Evolutionary conservation across 1,140 invertebrate species (phyloP), one percentile per base, ranked within the genome.

Genomic region (Goniozus legneri): DNA sequence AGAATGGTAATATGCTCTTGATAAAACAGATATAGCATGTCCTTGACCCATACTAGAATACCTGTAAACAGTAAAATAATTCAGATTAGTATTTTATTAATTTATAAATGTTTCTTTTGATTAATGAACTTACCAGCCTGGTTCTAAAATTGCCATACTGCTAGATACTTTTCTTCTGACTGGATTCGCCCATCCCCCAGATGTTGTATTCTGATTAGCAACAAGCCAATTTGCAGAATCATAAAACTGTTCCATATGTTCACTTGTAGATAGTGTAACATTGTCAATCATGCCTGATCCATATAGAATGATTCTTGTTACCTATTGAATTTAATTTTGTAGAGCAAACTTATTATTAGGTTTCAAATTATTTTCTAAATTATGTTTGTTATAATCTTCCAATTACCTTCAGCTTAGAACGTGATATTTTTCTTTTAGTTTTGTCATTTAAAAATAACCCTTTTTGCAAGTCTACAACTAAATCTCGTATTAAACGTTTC

Each of bases 1-100:
- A 13, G 89, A 92, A 65, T 86, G 82, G 71, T 87, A 80, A 75
- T 90, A 96, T 0, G 95, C 94, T 54, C 97, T 79, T 2, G 91
- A 84, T 36, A 99, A 76, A 8, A 98, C 81, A 0, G 95, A 97
- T 47, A 98, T 91, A 0, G 89, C 94, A 70, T 99, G 96, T 0
- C 96, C 96, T 70, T 98, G 95, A 3, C 91, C 93, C 96, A 99
- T 99, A 6, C 93, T 92, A 2, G 95, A 98, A 69, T 95, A 91
- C 85, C 85, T 87, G 59, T 41, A 75, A 65, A 51, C 38, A 60
- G 56, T 56, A 50, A 15, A 52, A 27, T 33, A 42, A 44, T 44
- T 44, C 12, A 45, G 8, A 52, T 22, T 4, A 33, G 21, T 44
- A n/a, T 27, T 46, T 50, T 22, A 15, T 34, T 43, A 35, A 48